Conservation (phyloP, 2,888 invertebrate genomes). For the Crossocerus cetratus region DNA sequence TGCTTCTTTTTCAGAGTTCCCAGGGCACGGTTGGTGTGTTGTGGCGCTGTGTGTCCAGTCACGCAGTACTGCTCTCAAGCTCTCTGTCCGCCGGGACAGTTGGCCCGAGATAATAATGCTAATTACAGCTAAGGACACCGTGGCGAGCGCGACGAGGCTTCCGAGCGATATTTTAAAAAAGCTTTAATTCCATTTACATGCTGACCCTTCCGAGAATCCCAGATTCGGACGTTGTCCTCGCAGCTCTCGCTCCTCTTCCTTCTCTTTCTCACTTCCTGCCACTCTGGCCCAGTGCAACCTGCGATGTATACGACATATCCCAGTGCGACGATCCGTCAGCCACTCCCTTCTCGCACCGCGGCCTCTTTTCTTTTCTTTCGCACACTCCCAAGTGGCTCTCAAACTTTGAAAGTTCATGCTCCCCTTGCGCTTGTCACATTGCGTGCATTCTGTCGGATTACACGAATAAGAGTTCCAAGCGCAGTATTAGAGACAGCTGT, state of each 20-base stretch:
- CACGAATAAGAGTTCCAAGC: not conserved
- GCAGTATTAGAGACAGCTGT: no score
- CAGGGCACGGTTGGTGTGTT: constrained; percentile 29
- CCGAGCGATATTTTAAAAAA: constrained; percentile 65
- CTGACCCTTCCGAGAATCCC: constrained; percentile 62
- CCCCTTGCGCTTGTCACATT: no score
- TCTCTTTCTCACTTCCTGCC: constrained; percentile 9
- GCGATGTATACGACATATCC: not conserved
- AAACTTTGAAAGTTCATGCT: constrained; percentile 8
- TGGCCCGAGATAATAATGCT: constrained; percentile 64
- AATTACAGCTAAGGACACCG: constrained; percentile 59
- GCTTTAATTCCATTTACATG: constrained; percentile 67
- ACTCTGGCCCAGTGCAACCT: not conserved
- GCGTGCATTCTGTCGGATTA: not conserved
- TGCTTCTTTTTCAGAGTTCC: constrained; percentile 50
- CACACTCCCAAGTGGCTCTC: constrained; percentile 2
- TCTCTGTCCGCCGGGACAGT: constrained; percentile 53
- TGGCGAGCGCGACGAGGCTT: constrained; percentile 34
- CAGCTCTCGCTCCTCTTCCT: not conserved
- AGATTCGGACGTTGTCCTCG: constrained; percentile 44
- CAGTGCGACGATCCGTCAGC: not conserved
- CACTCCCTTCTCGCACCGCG: not conserved
- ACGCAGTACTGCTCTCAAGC: constrained; percentile 45
- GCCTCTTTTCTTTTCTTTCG: not conserved
- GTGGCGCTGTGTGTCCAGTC: constrained; percentile 34